Evolutionary conservation across 2,797 vertebrate genomes (phyloP).

Genomic region (Anguilla pacifica): DNA sequence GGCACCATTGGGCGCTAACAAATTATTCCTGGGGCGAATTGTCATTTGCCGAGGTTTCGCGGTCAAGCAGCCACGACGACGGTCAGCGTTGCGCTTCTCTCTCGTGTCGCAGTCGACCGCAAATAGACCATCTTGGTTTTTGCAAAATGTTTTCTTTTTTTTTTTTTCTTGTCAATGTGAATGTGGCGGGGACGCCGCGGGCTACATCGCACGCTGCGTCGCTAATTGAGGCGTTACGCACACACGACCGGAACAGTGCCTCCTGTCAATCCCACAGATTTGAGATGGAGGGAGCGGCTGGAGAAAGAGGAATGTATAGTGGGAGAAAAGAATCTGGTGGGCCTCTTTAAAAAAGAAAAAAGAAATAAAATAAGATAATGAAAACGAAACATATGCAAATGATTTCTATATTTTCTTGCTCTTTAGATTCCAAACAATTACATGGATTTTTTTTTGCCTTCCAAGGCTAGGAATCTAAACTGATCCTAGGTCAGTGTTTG

Average conservation of each 20-base stretch:
- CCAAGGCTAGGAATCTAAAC: background rate
- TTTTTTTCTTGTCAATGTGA: background rate
- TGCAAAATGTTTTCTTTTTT: background rate
- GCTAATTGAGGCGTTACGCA: background rate
- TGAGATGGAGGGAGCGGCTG: background rate
- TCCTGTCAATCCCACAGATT: background rate
- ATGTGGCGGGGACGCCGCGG: background rate
- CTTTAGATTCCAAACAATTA: background rate
- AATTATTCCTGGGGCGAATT: background rate
- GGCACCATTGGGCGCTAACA: background rate
- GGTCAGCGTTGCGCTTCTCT: background rate
- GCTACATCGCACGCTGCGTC: background rate
- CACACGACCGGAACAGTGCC: background rate
- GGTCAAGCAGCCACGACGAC: background rate
- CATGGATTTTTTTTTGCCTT: background rate
- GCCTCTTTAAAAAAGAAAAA: background rate
- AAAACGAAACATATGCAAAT: background rate
- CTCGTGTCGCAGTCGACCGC: background rate
- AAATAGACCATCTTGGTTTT: background rate
- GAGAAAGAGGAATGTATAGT: background rate
- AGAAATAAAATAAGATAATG: background rate
- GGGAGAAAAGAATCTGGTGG: background rate
- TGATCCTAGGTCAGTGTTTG: background rate
- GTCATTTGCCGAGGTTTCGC: background rate
- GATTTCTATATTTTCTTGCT: background rate